Conservation (phyloP, 2,888 invertebrate genomes). For the Azorinus chamasolen region DNA sequence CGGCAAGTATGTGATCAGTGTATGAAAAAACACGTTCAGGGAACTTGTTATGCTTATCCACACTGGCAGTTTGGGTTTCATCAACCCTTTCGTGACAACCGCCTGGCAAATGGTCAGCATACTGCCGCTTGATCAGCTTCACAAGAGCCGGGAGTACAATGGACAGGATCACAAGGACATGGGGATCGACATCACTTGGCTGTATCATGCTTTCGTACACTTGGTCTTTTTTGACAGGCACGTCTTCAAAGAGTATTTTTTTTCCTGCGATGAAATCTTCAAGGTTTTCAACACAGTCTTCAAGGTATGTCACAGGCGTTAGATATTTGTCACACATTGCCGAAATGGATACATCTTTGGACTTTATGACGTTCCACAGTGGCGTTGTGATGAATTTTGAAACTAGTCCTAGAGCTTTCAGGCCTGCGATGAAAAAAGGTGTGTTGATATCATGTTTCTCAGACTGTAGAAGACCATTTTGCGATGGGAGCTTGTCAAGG, state of each 20-base stretch:
- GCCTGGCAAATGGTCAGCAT: conserved; percentile 32
- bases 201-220: conserved; percentile 27
- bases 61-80: neutral
- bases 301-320: too few species aligned
- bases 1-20: too few species aligned
- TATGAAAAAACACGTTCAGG: conserved; percentile 2
- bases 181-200: conserved; percentile 28
- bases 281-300: conserved; percentile 20
- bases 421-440: conserved; percentile 10
- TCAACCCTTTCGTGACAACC: neutral
- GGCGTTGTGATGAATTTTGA: conserved; percentile 31
- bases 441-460: too few species aligned
- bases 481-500: too few species aligned
- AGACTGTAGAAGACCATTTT: too few species aligned
- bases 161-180: conserved; percentile 28
- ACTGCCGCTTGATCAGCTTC: conserved; percentile 19
- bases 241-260: conserved; percentile 24
- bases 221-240: conserved; percentile 27
- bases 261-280: conserved; percentile 23
- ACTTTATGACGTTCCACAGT: conserved; percentile 37
- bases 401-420: conserved; percentile 27
- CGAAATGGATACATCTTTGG: conserved; percentile 21
- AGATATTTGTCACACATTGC: conserved; percentile 18
- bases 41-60: conserved; percentile 31
- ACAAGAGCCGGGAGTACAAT: conserved; percentile 22